These are phyloP conservation scores for Axinella damicornis DNA, from an alignment of 37 sponge, comb jelly and placozoan species.

Conservation along the genomic window DNA sequence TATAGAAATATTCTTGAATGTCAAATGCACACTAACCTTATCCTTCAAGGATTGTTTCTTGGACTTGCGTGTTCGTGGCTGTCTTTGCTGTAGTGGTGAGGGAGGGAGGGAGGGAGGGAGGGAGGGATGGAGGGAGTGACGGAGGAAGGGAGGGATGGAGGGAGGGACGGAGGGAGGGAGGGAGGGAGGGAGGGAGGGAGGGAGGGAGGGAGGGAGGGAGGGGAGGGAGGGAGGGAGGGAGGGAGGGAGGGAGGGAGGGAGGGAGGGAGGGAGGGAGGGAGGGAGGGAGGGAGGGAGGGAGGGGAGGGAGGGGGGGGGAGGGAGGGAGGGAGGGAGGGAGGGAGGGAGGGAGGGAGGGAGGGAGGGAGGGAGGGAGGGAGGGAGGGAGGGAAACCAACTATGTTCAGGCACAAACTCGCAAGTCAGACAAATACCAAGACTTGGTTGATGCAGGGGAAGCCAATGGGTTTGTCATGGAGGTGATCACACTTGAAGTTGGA, in stretches of 20 bases:
- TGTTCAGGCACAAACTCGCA: too few species aligned
- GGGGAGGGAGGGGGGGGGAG: too few species aligned
- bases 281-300: not conserved
- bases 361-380: too few species aligned
- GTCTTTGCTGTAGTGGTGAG: not conserved
- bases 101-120: not conserved
- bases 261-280: not conserved
- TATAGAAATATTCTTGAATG: too few species aligned
- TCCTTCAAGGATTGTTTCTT: not conserved
- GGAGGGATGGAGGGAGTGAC: too few species aligned
- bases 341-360: too few species aligned
- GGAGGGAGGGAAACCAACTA: too few species aligned
- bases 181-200: not conserved
- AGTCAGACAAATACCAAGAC: too few species aligned
- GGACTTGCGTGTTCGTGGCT: constrained; percentile 22
- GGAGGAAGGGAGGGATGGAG: not conserved
- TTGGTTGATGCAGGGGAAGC: too few species aligned
- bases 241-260: not conserved
- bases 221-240: not conserved
- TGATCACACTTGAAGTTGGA: too few species aligned
- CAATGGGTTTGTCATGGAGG: too few species aligned
- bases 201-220: not conserved
- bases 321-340: too few species aligned
- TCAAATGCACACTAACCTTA: not conserved
- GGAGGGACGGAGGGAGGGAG: not conserved